Evolutionary conservation across 2,888 invertebrate species (phyloP), one percentile per base, ranked within the genome.

Genomic region (Notocelia uddmanniana): DNA sequence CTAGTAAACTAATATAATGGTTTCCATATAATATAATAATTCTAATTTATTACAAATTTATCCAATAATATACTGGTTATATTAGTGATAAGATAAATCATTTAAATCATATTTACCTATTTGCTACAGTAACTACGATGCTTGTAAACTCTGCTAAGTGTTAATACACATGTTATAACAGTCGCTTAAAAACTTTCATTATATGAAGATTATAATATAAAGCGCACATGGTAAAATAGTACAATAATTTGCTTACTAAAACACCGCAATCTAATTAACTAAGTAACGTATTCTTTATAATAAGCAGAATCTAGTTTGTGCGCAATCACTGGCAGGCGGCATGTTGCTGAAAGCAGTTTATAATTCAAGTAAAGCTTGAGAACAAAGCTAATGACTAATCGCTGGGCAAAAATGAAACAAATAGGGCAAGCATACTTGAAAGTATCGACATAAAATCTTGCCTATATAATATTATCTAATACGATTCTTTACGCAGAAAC

Each of bases 271-370:
- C 13, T 45, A 60, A 60, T 45, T 60, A 45, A 45, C 60, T 34
- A 23, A 15, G n/a, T 15, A 26, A 11, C n/a, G 18, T 6, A 45
- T 13, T 45, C 45, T 15, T 62, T 31, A 23, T 62, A 45, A 45
- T 60, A 23, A 52, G 15, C 15, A 34, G 19, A 48, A 15, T n/a
- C 69, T 69, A 18, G 26, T 69, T 54, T 62, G 23, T 18, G 45
- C 11, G 26, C 41, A 62, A 21, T 69, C 62, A 55, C 26, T 31
- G n/a, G 55, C 69, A 69, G 69, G 31, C 19, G 21, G 23, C 2
- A 26, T 62, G 48, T 50, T 59, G 8, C n/a, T 41, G 59, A 41
- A 8, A 59, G 21, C 58, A 37, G 34, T 15, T 21, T 15, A 21
- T 31, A 31, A 31, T 59, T 15, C 45, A 59, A 23, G 3, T 15